phyloP scores from a whole-genome alignment of 2,888 invertebrate genomes.

The Pseudoips prasinana region DNA sequence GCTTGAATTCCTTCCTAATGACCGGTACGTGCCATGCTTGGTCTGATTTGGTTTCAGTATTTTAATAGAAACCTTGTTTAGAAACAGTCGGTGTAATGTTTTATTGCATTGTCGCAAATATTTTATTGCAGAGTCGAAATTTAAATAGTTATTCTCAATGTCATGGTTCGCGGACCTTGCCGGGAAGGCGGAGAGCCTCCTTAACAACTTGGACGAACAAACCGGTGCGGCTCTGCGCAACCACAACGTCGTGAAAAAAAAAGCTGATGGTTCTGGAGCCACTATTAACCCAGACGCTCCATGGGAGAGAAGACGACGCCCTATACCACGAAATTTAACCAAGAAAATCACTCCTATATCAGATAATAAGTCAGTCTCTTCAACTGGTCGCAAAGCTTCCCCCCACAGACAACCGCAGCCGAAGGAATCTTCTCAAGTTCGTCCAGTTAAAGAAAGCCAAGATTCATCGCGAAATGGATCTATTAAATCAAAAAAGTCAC shows the following conservation, averaged over 20 bases:
- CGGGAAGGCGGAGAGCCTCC: conserved; percentile 87
- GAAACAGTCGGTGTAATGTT: too few relatives aligned
- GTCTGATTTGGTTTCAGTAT: too few relatives aligned
- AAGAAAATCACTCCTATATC: conserved; percentile 41
- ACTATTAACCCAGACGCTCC: conserved; percentile 32
- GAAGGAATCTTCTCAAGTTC: neutral
- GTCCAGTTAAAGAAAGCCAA: conserved; percentile 31
- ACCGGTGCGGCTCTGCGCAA: conserved; percentile 84
- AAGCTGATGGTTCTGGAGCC: conserved; percentile 37
- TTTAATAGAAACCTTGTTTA: too few relatives aligned
- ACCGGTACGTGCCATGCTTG: conserved; percentile 10
- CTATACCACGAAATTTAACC: conserved; percentile 25
- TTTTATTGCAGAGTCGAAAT: neutral
- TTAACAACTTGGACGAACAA: conserved; percentile 88
- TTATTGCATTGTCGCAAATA: neutral
- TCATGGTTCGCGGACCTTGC: conserved; percentile 89
- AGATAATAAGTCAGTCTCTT: conserved; percentile 40
- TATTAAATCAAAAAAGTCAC: conserved; percentile 31
- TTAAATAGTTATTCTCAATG: conserved; percentile 67
- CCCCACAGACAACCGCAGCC: conserved; percentile 35
- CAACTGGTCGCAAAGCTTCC: conserved; percentile 38
- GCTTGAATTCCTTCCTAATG: conserved; percentile 23
- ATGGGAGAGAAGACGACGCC: conserved; percentile 42
- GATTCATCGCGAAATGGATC: conserved; percentile 25
- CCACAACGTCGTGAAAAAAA: conserved; percentile 51